Base-by-base conservation (phyloP, 2,888 invertebrate species). In the Molorchus minor region DNA sequence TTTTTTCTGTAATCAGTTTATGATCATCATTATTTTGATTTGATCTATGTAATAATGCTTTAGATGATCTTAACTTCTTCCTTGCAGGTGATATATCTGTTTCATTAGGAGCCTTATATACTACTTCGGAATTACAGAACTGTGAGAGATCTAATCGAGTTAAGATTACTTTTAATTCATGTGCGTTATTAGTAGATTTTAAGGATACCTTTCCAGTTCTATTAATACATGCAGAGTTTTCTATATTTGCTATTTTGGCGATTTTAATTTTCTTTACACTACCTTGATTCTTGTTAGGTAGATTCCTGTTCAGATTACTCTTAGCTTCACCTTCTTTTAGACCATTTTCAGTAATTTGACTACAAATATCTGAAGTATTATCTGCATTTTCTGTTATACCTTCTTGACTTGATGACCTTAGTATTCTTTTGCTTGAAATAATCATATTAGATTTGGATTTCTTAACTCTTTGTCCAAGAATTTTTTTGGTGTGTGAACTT, bases 371-470 rank as follows among this genome's bases (percentile, higher is more conserved):
- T 4, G 33, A 33, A 33, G 1, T 40, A 21, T 43, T 43, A n/a
- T 43, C 17, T 21, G 5, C 3, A 2, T 17, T 13, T 12, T 19
- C 30, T 30, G 5, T 16, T 38, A 60, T 17, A 33, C 30, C 49
- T 41, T 68, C 64, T 47, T 58, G 35, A 54, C 30, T 52, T 41
- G 41, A 1, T 17, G 52, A 52, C 19, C 52, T 40, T 15, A 52
- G 30, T 13, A 19, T 17, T 40, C 52, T 29, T 41, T 33, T 52
- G 13, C 29, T 30, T 52, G 38, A n/a, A 15, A 12, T 15, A 7
- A 35, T 15, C 20, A 13, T 2, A 17, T 36, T 47, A 20, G 33
- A 17, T 4, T n/a, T 35, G 16, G 3, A 5, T 10, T n/a, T 20
- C 17, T 7, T 15, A 15, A n/a, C 1, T n/a, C 7, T 8, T 45